phyloP scores from a whole-genome alignment of 1,140 invertebrate species.

The Drosophila neocordata region DNA sequence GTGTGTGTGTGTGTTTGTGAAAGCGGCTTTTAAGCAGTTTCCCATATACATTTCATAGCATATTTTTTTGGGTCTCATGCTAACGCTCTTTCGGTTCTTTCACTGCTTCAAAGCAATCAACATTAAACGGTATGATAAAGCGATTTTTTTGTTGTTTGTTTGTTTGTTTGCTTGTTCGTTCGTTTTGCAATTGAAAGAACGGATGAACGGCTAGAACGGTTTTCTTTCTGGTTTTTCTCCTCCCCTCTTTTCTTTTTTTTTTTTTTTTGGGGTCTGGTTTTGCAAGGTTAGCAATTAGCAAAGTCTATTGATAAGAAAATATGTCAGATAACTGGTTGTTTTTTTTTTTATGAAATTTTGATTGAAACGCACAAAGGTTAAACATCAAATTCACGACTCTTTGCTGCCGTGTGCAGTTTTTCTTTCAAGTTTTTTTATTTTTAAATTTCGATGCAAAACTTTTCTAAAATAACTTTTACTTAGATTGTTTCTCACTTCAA shows the following conservation, averaged over 20 bases:
- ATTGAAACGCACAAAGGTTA: conserved; percentile 3
- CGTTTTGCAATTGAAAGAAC: neutral
- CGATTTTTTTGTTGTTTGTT: neutral
- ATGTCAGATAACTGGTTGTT: conserved; percentile 4
- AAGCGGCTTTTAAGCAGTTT: conserved; percentile 61
- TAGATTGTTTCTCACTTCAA: no score
- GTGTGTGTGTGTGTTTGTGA: conserved; percentile 35
- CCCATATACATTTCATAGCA: conserved; percentile 46
- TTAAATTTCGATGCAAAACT: no score
- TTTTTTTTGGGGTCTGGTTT: neutral
- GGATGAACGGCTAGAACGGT: neutral
- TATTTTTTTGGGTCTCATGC: conserved; percentile 35
- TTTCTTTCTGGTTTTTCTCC: neutral
- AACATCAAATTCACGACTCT: no score
- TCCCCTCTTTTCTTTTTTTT: no score
- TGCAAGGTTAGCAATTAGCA: conserved; percentile 4
- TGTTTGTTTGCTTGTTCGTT: neutral
- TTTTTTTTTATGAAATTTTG: conserved; percentile 18
- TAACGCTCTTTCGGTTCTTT: conserved; percentile 23
- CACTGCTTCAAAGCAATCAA: conserved; percentile 66
- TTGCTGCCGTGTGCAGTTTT: no score
- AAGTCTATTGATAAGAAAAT: conserved; percentile 14
- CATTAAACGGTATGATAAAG: conserved; percentile 50
- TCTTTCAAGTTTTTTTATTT: no score
- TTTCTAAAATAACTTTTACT: no score